phyloP scores from a whole-genome alignment of 1,140 invertebrate species.

The Portunus trituberculatus region DNA sequence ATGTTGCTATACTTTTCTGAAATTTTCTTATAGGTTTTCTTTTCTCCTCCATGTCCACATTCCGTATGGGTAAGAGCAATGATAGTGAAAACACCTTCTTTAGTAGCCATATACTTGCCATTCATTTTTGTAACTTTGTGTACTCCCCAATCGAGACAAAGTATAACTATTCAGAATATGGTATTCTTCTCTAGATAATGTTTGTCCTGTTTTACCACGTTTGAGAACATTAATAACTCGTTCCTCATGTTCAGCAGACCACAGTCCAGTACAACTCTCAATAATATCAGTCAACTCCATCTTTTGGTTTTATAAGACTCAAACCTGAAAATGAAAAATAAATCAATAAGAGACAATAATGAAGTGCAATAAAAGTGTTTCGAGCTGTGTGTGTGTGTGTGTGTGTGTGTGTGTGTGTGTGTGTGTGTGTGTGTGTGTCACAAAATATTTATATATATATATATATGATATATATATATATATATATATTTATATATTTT shows the following conservation, averaged over 20 bases:
- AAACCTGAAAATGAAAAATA: neutral
- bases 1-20: neutral
- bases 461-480: no score
- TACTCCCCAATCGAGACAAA: neutral
- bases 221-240: neutral
- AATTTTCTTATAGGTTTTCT: no score
- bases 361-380: neutral
- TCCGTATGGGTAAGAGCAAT: neutral
- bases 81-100: neutral
- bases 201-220: neutral
- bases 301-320: neutral
- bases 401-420: neutral
- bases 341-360: neutral
- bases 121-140: neutral
- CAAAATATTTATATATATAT: no score
- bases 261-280: neutral
- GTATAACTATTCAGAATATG: neutral
- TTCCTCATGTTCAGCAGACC: neutral
- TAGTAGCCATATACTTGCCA: neutral
- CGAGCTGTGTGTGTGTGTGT: neutral
- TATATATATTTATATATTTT: no score
- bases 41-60: conserved; percentile 26
- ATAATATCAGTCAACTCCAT: no score
- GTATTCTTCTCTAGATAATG: neutral
- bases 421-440: neutral